Evolutionary conservation across 2,797 vertebrate species (phyloP).

Genomic region (Enteromius thamalakanensis): DNA sequence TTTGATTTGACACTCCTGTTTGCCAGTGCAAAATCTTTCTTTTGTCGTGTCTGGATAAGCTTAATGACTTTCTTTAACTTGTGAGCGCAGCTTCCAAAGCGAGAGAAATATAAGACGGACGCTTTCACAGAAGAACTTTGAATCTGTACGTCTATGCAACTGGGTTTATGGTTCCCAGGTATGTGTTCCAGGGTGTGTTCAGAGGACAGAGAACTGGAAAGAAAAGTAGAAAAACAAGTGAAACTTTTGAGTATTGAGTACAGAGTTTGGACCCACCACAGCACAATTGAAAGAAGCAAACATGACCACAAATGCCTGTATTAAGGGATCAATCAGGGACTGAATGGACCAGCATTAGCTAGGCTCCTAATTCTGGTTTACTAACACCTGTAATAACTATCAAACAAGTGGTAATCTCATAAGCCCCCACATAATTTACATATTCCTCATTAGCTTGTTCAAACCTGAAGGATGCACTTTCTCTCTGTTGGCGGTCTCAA

Average conservation of each 20-base stretch:
- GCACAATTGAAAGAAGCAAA: slow-evolving; percentile 69
- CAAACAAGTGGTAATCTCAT: slow-evolving; percentile 85
- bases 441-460: slow-evolving; percentile 86
- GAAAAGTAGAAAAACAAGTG: not conserved
- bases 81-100: slow-evolving; percentile 31
- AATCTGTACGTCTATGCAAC: not conserved
- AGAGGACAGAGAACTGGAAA: not conserved
- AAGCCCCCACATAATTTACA: slow-evolving; percentile 84
- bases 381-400: slow-evolving; percentile 88
- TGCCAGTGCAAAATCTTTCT: slow-evolving; percentile 62
- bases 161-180: not conserved
- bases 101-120: slow-evolving; percentile 39
- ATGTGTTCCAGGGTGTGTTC: not conserved
- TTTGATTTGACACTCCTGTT: slow-evolving; percentile 62
- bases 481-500: slow-evolving; percentile 79
- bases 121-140: slow-evolving; percentile 23
- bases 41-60: slow-evolving; percentile 58
- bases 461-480: slow-evolving; percentile 78
- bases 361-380: slow-evolving; percentile 76
- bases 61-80: slow-evolving; percentile 64
- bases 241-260: slow-evolving; percentile 17
- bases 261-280: slow-evolving; percentile 77
- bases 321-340: slow-evolving; percentile 64
- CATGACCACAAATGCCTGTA: slow-evolving; percentile 69
- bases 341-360: slow-evolving; percentile 79